phyloP scores from a whole-genome alignment of 2,797 vertebrate genomes.

The Sebastolobus alascanus region DNA sequence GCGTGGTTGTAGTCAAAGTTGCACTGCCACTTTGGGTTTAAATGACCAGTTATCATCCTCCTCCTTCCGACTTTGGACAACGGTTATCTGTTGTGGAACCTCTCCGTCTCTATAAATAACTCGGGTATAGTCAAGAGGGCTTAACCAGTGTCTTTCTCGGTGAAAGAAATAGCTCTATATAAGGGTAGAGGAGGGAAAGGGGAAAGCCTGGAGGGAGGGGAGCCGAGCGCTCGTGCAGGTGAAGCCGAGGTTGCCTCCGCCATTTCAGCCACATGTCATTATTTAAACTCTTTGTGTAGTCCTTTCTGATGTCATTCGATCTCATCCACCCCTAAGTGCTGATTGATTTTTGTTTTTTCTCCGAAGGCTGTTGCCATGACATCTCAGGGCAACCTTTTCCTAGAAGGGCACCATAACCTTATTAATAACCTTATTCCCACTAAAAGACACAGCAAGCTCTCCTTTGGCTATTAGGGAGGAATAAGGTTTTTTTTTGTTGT shows the following conservation, averaged over 20 bases:
- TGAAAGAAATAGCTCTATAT: slow-evolving; percentile 79
- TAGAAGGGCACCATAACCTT: slow-evolving; percentile 67
- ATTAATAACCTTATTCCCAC: slow-evolving; percentile 58
- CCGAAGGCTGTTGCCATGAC: slow-evolving; percentile 61
- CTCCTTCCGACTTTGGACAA: slow-evolving; percentile 77
- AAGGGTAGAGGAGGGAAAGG: slow-evolving; percentile 64
- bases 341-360: slow-evolving; percentile 61
- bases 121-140: slow-evolving; percentile 61
- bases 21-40: slow-evolving; percentile 55
- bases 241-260: slow-evolving; percentile 63
- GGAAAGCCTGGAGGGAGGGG: slow-evolving; percentile 54
- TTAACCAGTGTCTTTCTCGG: slow-evolving; percentile 69
- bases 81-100: slow-evolving; percentile 67
- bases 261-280: slow-evolving; percentile 64
- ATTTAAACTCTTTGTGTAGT: slow-evolving; percentile 58
- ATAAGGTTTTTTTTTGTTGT: slow-evolving; percentile 28
- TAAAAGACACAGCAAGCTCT: slow-evolving; percentile 48
- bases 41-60: slow-evolving; percentile 69
- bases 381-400: slow-evolving; percentile 60
- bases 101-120: slow-evolving; percentile 80
- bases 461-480: slow-evolving; percentile 50
- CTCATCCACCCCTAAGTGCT: slow-evolving; percentile 66
- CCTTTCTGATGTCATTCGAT: slow-evolving; percentile 68
- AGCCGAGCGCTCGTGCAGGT: slow-evolving; percentile 60
- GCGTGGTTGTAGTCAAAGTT: slow-evolving; percentile 41